Base-by-base conservation (phyloP, 1,140 invertebrate genomes). In the Spodoptera frugiperda region DNA sequence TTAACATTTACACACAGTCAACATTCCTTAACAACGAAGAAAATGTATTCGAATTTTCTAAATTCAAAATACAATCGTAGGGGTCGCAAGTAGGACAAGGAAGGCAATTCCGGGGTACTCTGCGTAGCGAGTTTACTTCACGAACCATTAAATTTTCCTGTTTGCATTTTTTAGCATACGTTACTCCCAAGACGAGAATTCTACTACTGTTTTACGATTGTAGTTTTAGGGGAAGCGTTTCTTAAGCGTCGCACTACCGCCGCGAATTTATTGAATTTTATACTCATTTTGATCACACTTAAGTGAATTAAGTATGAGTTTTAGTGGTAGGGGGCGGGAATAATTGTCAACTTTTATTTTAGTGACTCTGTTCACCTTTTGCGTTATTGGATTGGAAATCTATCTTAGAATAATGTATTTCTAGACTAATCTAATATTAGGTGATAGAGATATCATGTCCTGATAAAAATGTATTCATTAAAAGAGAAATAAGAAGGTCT, bases 141-240 rank as follows among this genome's bases (percentile, higher is more conserved):
- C 92, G 92, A 88, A 83, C 89, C 91, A 93, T 93, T 93, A 93
- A 93, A 91, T 93, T 91, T 93, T 88, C 89, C 88, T 92, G 90
- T 93, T 92, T 93, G 91, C 91, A 93, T 93, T 92, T 93, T 93
- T 93, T 92, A 93, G 87, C 92, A 93, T 93, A 93, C 87, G 91
- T 89, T 92, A 92, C 86, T 87, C 87, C 83, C 82, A 84, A 91
- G 86, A 90, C 84, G 88, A 80, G 79, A 78, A 67, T 78, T 59
- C 78, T 82, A 80, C 80, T 82, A 84, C 79, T 79, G 83, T 78
- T 90, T 91, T 91, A 91, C 87, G 89, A 91, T 87, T 91, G 82
- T 89, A 89, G 88, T 91, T 89, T 87, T 82, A 85, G 84, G 85
- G 83, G 83, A 84, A 78, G 48, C 76, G 80, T 81, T 86, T 65